Evolutionary conservation across 1,140 invertebrate species (phyloP).

Genomic region (Procambarus clarkii): DNA sequence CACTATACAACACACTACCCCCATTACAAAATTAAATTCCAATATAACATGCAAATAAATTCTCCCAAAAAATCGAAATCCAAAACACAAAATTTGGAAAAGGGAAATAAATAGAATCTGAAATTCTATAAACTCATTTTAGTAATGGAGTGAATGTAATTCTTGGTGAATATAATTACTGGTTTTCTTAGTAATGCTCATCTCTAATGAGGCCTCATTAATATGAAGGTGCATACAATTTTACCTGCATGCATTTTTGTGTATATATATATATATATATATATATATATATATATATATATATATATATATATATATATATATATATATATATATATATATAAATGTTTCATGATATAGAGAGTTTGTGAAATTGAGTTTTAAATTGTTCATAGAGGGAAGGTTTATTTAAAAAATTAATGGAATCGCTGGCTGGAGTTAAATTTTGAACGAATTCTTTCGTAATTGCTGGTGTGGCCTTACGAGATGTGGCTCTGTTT

Average conservation of each 20-base stretch:
- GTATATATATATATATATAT: not conserved
- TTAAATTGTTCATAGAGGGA: too few relatives aligned
- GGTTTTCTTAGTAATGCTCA: not conserved
- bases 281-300: conserved; percentile 24
- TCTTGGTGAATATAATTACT: not conserved
- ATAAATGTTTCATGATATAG: not conserved
- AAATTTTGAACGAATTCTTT: too few relatives aligned
- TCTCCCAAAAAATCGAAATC: too few relatives aligned
- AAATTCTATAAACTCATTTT: not conserved
- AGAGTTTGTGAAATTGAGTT: not conserved
- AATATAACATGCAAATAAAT: too few relatives aligned
- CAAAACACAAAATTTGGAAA: too few relatives aligned
- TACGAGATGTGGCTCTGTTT: too few relatives aligned
- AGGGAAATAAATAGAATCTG: not conserved
- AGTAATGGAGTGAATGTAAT: not conserved
- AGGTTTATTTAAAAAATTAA: too few relatives aligned
- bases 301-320: conserved; percentile 28
- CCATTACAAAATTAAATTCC: not conserved
- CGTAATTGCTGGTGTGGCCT: too few relatives aligned
- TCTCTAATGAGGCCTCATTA: not conserved
- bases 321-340: not conserved
- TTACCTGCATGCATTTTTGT: not conserved
- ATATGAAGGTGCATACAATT: not conserved
- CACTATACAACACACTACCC: too few relatives aligned
- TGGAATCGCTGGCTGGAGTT: too few relatives aligned